These are phyloP conservation scores for Sitobion miscanthi DNA, from an alignment of 1,140 invertebrate genomes.

Conservation along the genomic window DNA sequence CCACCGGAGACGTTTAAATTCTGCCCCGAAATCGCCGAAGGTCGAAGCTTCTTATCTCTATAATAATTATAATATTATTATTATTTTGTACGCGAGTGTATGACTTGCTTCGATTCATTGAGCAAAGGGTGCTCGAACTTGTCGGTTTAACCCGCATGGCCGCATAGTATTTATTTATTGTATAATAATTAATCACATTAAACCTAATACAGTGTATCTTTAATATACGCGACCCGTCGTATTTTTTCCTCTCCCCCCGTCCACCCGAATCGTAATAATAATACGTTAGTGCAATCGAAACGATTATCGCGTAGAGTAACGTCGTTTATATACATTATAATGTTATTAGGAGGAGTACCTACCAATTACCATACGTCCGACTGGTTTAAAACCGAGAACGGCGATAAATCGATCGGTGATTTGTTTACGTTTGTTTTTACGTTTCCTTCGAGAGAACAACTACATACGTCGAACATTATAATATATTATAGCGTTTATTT, in stretches of 20 bases:
- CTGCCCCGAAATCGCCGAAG: background rate
- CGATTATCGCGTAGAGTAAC: background rate
- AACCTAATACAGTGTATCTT: background rate
- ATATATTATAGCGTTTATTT: constrained; percentile 6
- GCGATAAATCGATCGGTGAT: background rate
- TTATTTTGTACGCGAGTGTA: background rate
- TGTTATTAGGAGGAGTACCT: background rate
- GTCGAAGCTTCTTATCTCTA: background rate
- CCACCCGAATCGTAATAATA: background rate
- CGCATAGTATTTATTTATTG: background rate
- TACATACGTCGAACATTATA: background rate
- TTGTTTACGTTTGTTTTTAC: constrained; percentile 15
- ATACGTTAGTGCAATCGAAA: background rate
- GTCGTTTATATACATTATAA: background rate
- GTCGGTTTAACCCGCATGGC: background rate
- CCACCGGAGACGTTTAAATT: background rate
- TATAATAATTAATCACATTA: background rate
- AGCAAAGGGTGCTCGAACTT: background rate
- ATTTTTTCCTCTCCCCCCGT: background rate
- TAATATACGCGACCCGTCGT: background rate
- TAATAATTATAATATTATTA: background rate
- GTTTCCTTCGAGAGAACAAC: background rate
- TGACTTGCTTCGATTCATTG: background rate
- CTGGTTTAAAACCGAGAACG: background rate
- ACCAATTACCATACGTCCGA: background rate